Evolutionary conservation across 2,113 vertebrate genomes (phyloP), one percentile per base, ranked within the genome.

Genomic region (Ictalurus furcatus): DNA sequence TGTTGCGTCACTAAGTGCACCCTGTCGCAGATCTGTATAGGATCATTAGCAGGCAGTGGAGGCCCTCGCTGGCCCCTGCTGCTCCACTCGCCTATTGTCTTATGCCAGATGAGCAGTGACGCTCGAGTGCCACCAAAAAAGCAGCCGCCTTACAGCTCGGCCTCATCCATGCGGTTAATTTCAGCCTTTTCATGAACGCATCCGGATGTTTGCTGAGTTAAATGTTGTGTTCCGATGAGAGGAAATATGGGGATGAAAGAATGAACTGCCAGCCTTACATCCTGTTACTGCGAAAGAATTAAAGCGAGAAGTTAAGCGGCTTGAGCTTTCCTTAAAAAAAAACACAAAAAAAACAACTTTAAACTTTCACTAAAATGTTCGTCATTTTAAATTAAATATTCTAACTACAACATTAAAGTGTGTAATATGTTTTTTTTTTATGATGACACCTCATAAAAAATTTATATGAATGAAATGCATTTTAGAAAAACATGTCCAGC

Each of bases 1-100:
- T 65, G 71, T 78, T 81, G 54, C 61, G 73, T 88, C 88, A 89
- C 87, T 90, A 90, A 91, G 88, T 91, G 84, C 85, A 90, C 87
- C 80, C 89, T 86, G 65, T 92, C 87, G 85, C 81, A 85, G 65
- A n/a, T 58, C 56, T 86, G 71, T 71, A 88, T 74, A 69, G 44
- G 63, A 87, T 92, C 88, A 89, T 90, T 90, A 90, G 63, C 59
- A 54, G 63, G 80, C 86, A 83, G 73, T 88, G 88, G 63, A 71
- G 58, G 78, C 78, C 74, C 88, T 56, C 56, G n/a, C 28, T 58
- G 86, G 54, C 85, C 90, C 88, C 81, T 78, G 87, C 83, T 88
- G 54, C 37, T 85, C 78, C 44, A 78, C 25, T n/a, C 78, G 78
- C 54, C 86, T 83, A 89, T 91, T 89, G 86, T 90, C 79, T 90